A percentile compares a stretch with the other conserved stretches of the same genome.
Conservation (phyloP, 2,113 vertebrate species). For the Motacilla tschutschensis region DNA sequence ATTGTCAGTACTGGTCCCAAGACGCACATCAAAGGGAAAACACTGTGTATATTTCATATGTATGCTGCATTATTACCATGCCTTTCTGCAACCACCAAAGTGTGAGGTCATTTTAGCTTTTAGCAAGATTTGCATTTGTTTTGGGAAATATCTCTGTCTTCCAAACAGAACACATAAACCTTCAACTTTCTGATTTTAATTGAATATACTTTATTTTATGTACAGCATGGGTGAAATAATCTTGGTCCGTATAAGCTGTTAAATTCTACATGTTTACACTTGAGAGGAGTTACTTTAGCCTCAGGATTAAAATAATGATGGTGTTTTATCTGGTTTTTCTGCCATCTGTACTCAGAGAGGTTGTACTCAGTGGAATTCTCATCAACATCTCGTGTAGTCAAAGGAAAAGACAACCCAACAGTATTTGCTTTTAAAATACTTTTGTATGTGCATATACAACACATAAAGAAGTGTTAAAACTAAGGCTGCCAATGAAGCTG, state of each 20-base stretch:
- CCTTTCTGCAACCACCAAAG: neutral
- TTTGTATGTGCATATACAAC: neutral
- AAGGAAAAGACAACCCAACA: neutral
- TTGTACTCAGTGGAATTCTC: neutral
- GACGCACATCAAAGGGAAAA: rapidly evolving
- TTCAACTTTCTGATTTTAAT: neutral
- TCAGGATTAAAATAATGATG: neutral
- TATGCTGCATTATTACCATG: rapidly evolving
- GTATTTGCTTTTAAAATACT: neutral
- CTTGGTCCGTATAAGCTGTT: neutral
- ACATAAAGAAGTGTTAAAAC: neutral
- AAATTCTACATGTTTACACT: neutral
- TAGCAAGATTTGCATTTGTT: neutral
- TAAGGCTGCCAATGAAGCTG: neutral
- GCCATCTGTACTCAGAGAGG: neutral
- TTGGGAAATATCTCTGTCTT: neutral
- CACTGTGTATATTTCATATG: rapidly evolving
- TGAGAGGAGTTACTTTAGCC: neutral
- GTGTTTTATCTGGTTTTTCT: neutral
- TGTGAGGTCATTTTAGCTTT: neutral
- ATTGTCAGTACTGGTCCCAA: rapidly evolving
- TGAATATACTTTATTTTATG: neutral
- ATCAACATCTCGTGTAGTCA: rapidly evolving
- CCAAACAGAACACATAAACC: neutral
- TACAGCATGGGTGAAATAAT: neutral